Evolutionary conservation across 1,140 invertebrate genomes (phyloP).

Genomic region (Chrysopa pallens): DNA sequence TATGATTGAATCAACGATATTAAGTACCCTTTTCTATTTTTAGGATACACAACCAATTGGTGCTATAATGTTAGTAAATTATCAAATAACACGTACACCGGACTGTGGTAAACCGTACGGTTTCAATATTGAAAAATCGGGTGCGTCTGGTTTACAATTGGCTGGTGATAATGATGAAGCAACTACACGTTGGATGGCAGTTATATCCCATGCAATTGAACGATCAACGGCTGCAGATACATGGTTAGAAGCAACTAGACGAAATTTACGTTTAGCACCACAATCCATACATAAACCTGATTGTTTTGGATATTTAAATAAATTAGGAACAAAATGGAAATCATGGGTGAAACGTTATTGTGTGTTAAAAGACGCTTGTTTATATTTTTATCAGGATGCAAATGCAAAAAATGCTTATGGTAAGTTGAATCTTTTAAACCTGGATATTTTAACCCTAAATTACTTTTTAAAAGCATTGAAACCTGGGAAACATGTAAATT

Average conservation of each 20-base stretch:
- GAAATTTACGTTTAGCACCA: constrained; percentile 49
- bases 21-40: constrained; percentile 8
- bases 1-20: too few species aligned
- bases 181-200: constrained; percentile 52
- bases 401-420: constrained; percentile 74
- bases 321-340: constrained; percentile 59
- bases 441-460: too few species aligned
- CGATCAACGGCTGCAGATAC: constrained; percentile 40
- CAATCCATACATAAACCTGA: constrained; percentile 61
- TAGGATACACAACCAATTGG: constrained; percentile 79
- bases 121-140: constrained; percentile 60
- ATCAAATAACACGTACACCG: constrained; percentile 49
- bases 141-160: constrained; percentile 57
- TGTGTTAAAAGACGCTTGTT: constrained; percentile 84
- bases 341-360: constrained; percentile 84
- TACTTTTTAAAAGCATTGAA: too few species aligned
- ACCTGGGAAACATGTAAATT: too few species aligned
- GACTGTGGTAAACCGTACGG: constrained; percentile 31
- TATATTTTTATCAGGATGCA: constrained; percentile 84
- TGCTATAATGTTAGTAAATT: constrained; percentile 70
- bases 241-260: constrained; percentile 54
- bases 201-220: constrained; percentile 48
- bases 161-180: constrained; percentile 63
- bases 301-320: constrained; percentile 79
- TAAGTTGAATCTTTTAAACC: constrained; percentile 24